These are phyloP conservation scores for Drosophila repletoides DNA, from an alignment of 1,140 invertebrate genomes.

Conservation along the genomic window DNA sequence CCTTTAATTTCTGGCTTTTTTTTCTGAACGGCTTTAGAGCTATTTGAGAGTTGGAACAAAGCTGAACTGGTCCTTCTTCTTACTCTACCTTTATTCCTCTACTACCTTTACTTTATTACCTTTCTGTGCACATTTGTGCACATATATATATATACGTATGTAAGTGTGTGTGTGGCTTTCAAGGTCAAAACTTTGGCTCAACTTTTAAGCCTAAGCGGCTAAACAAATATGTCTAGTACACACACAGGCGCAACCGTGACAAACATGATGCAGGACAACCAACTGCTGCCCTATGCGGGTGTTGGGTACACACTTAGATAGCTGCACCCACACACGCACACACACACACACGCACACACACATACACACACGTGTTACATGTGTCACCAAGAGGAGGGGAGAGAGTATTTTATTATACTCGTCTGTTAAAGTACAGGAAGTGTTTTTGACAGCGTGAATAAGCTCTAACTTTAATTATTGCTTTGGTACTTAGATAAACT, in stretches of 20 bases:
- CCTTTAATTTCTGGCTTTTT: not conserved
- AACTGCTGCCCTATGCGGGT: slow-evolving; percentile 18
- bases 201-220: slow-evolving; percentile 54
- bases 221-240: slow-evolving; percentile 44
- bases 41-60: no score
- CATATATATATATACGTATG: not conserved
- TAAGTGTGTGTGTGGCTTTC: slow-evolving; percentile 36
- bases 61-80: no score
- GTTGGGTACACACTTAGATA: no score
- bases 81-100: no score
- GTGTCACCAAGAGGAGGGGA: not conserved
- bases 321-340: not conserved
- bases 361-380: not conserved
- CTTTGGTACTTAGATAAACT: no score
- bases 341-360: not conserved
- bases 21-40: no score
- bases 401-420: not conserved
- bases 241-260: slow-evolving; percentile 17
- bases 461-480: not conserved
- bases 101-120: no score
- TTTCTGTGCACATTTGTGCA: not conserved
- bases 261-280: slow-evolving; percentile 18
- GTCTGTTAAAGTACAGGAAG: not conserved
- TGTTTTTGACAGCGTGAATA: not conserved
- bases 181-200: slow-evolving; percentile 61